Evolutionary conservation across 2,113 vertebrate genomes (phyloP), one percentile per base, ranked within the genome.

Genomic region (Loxodonta africana): DNA sequence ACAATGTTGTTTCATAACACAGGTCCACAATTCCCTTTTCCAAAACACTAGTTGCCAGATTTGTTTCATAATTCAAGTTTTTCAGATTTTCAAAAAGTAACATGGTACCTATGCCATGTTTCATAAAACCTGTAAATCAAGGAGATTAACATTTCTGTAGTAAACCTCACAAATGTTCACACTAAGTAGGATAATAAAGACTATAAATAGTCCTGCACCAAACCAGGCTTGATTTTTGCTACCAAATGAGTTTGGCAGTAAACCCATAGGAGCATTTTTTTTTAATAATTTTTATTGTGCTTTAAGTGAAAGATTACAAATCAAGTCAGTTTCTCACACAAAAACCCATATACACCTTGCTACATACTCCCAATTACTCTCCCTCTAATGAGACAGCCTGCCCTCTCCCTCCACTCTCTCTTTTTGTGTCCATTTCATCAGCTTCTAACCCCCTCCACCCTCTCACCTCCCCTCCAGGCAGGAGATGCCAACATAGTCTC

Each of bases 171-270:
- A 88, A 69, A 89, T 44, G 82, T 83, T 74, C 26, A 88, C 48
- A 74, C 17, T 87, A 67, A 80, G 90, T 83, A 91, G 48, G 41
- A 69, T 86, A 86, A 88, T 48, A 71, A 69, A 77, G 60, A 76
- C 44, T 86, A 94, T 28, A 91, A 80, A 81, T 53, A 80, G 15
- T 51, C 37, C 71, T 73, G 71, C 0, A n/a, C 63, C 18, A 77
- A 69, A 84, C 67, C 7, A 23, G 41, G 26, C 18, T 44, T 90
- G 37, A 67, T 81, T 90, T 90, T 90, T 69, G 60, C 51, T 87
- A 77, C 60, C 82, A 91, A 67, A 17, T 67, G 48, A 81, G 2
- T 69, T 28, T 89, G 86, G 90, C 28, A 28, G 17, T 89, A 89
- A 81, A 63, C 4, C 28, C 30, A 82, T 15, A 48, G 37, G 18